Evolutionary conservation across 2,888 invertebrate genomes (phyloP).

Genomic region (Agriopis marginaria): DNA sequence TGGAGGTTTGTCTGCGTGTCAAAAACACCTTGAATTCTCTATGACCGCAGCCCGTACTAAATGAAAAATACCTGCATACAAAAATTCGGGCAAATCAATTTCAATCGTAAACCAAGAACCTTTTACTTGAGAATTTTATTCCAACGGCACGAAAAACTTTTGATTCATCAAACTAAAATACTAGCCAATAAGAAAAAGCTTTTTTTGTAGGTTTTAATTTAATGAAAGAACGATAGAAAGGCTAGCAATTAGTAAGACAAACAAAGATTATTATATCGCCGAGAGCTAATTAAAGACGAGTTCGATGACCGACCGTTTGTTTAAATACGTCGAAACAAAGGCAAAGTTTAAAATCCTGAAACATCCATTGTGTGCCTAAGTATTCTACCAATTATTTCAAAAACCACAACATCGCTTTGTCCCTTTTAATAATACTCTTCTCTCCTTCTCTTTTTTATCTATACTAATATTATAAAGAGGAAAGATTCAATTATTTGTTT

Average conservation of each 20-base stretch:
- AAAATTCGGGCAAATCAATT: not conserved
- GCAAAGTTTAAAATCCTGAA: not conserved
- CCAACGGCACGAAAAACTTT: not conserved
- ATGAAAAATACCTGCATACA: not conserved
- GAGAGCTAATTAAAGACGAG: slow-evolving; percentile 6
- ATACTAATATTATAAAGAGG: too few species aligned
- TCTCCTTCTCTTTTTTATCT: too few species aligned
- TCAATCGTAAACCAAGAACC: not conserved
- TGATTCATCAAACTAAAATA: not conserved
- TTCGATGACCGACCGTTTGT: slow-evolving; percentile 4
- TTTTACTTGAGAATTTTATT: not conserved
- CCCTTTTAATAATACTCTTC: too few species aligned
- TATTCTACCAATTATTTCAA: not conserved
- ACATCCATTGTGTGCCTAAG: not conserved
- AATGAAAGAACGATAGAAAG: slow-evolving; percentile 11
- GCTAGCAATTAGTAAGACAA: slow-evolving; percentile 13
- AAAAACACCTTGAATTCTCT: not conserved
- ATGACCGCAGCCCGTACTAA: not conserved
- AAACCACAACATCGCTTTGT: too few species aligned
- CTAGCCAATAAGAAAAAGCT: not conserved
- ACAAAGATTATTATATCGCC: slow-evolving; percentile 4
- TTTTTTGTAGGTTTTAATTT: slow-evolving; percentile 8
- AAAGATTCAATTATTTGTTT: too few species aligned
- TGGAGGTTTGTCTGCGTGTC: slow-evolving; percentile 3
- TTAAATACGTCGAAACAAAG: not conserved